Percentiles rank a stretch among this genome's conserved stretches.
Conservation (phyloP, 1,140 invertebrate species). For the Platyscapa corneri region DNA sequence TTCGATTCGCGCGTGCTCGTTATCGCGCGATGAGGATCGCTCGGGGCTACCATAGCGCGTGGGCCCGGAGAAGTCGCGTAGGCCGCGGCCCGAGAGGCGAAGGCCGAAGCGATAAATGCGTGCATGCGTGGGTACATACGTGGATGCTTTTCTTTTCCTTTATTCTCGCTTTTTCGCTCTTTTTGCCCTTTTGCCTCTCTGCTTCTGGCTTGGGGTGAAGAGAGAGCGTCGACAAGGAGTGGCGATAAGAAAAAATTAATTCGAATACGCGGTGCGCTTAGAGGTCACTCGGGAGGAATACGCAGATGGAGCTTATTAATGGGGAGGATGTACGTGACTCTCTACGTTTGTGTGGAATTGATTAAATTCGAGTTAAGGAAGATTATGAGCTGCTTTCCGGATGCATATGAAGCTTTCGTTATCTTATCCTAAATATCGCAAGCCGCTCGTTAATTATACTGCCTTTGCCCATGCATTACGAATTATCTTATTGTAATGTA, state of each 20-base stretch:
- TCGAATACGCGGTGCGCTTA: slow-evolving; percentile 21
- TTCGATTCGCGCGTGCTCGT: not conserved
- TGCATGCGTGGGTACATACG: not conserved
- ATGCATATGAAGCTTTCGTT: not conserved
- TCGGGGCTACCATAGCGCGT: not conserved
- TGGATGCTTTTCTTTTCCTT: not conserved
- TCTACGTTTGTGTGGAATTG: not conserved
- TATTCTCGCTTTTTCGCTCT: not conserved
- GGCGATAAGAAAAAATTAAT: slow-evolving; percentile 38
- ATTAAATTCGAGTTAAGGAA: slow-evolving; percentile 23
- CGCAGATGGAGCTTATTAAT: slow-evolving; percentile 6
- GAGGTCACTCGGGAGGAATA: slow-evolving; percentile 54
- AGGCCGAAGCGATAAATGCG: not conserved
- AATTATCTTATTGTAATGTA: slow-evolving; percentile 39
- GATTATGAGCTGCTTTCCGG: not conserved
- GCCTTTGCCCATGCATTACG: slow-evolving; percentile 22
- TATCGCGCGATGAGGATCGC: not conserved
- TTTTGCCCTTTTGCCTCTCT: not conserved
- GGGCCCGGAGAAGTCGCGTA: not conserved
- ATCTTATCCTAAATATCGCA: slow-evolving; percentile 30
- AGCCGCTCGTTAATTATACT: slow-evolving; percentile 26
- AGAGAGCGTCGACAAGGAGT: not conserved
- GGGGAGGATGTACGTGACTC: not conserved
- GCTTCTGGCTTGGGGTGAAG: not conserved
- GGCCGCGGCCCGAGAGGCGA: not conserved